Evolutionary conservation across 2,888 invertebrate species (phyloP).

Genomic region (Diaprepes abbreviatus): DNA sequence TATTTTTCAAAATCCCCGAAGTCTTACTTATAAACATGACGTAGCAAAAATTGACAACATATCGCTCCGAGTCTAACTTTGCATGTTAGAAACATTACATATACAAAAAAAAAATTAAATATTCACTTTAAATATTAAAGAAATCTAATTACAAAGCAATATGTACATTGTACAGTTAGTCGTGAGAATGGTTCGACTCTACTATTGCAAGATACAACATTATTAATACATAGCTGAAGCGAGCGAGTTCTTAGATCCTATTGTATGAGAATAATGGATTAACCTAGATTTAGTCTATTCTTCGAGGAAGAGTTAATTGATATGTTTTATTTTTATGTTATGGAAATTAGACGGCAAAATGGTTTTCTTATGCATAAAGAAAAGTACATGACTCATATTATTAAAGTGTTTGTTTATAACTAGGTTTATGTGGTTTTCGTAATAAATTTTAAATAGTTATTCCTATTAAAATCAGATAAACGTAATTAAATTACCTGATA

Average conservation of each 20-base stretch:
- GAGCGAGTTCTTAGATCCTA: not conserved
- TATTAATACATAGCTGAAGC: too few species aligned
- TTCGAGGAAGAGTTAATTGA: slow-evolving; percentile 23
- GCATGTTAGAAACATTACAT: not conserved
- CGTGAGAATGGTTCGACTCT: not conserved
- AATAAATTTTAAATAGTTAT: too few species aligned
- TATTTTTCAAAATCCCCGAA: too few species aligned
- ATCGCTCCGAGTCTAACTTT: not conserved
- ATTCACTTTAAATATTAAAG: slow-evolving; percentile 2
- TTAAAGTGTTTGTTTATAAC: too few species aligned
- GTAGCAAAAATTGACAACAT: not conserved
- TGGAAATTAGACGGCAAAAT: slow-evolving; percentile 8
- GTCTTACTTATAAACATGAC: too few species aligned
- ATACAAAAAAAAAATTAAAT: slow-evolving; percentile 2
- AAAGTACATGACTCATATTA: not conserved
- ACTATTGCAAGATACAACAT: not conserved
- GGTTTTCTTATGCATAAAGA: not conserved
- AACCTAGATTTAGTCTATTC: slow-evolving; percentile 25
- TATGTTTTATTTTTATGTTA: slow-evolving; percentile 22
- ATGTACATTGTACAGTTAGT: slow-evolving; percentile 1
- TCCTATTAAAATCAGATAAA: too few species aligned
- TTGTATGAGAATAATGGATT: slow-evolving; percentile 24
- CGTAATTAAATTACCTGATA: too few species aligned
- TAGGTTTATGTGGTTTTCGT: too few species aligned
- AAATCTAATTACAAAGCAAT: not conserved